Base-by-base conservation (phyloP, 2,113 vertebrate species). In the Procapra przewalskii region DNA sequence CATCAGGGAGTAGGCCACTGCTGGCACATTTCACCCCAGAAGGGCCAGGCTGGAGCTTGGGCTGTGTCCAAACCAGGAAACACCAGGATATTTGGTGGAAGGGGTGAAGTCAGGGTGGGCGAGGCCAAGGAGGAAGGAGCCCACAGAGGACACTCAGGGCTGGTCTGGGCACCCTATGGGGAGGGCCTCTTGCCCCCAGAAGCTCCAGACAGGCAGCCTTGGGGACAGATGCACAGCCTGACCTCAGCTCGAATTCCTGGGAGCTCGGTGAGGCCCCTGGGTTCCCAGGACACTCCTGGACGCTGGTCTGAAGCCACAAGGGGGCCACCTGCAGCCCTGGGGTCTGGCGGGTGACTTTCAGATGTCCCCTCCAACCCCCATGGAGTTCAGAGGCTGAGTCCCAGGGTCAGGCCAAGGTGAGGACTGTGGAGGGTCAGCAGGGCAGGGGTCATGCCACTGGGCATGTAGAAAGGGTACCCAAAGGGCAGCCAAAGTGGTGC, bases 21-120 rank as follows among this genome's bases (percentile, higher is more conserved):
- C 29, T 31, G 4, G 29, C 29, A 81, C 29, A 50, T 99, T 99
- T 98, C 97, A 98, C 4, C 96, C n/a, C 97, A 98, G 93, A 91
- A 99, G 99, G 79, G 99, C 99, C 99, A 99, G 57, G 99, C 99
- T 27, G 99, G 97, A 64, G 87, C 88, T 99, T 99, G 43, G 93
- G 97, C 52, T 97, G 99, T 99, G 92, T 99, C 77, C 99, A 95
- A 96, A 99, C 99, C 99, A 99, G 97, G 43, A 50, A 60, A 62
- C 23, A 16, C 88, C 23, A 75, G 40, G 45, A 15, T 45, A 21
- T 50, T 29, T 19, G 33, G 43, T 60, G 43, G 77, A 81, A 62
- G 55, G 60, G 43, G 9, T 19, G 43, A 36, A 33, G 75, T 60
- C 43, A 43, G 55, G 6, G 16, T 29, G 31, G 21, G 33, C 1